Evolutionary conservation across 2,888 invertebrate species (phyloP).

Genomic region (Podabrus alpinus): DNA sequence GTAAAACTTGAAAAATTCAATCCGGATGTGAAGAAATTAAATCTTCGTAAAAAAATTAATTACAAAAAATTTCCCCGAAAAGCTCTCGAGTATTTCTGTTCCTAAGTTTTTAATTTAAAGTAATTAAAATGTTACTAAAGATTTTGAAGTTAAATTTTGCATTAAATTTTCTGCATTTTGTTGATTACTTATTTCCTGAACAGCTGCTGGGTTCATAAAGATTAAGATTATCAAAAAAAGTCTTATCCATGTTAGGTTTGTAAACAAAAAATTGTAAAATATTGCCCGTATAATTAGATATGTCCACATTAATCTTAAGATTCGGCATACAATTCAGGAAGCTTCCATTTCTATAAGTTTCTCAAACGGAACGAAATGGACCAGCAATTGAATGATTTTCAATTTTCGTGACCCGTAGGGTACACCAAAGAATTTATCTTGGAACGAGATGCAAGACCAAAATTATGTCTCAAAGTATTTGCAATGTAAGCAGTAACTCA

Average conservation of each 20-base stretch:
- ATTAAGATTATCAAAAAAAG: not conserved
- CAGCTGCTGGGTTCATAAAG: not conserved
- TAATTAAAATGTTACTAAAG: not conserved
- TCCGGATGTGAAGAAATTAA: not conserved
- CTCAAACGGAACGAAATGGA: not conserved
- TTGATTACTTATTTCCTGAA: not conserved
- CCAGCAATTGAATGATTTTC: not conserved
- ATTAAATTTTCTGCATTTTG: not conserved
- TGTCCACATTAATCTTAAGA: not conserved
- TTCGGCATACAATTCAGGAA: not conserved
- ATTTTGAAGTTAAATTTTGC: not conserved
- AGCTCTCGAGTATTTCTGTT: not conserved
- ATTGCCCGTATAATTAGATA: slow-evolving; percentile 3
- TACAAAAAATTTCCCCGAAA: not conserved
- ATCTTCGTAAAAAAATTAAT: not conserved
- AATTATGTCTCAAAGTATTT: slow-evolving; percentile 15
- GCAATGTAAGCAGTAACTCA: slow-evolving; percentile 43
- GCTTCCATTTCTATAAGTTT: not conserved
- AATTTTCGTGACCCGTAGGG: not conserved
- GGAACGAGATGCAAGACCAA: not conserved
- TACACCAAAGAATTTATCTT: not conserved
- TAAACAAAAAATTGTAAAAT: not conserved
- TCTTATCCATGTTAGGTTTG: not conserved
- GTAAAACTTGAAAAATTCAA: no score
- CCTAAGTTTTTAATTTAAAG: not conserved